Evolutionary conservation across 1,140 invertebrate species (phyloP).

Genomic region (Trachymyrmex cornetzi): DNA sequence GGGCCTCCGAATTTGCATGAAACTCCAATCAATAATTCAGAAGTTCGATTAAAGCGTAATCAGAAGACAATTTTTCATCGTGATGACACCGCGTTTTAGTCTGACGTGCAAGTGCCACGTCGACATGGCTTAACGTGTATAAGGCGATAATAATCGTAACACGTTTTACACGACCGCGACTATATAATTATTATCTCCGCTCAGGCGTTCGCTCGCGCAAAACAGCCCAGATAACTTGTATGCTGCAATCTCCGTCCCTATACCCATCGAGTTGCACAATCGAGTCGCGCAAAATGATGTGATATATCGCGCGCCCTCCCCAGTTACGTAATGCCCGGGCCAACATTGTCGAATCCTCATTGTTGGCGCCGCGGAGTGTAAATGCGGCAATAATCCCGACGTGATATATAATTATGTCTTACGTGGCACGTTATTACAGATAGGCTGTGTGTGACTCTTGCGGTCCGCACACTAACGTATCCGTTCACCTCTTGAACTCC

Average conservation of each 20-base stretch:
- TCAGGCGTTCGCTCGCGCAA: background rate
- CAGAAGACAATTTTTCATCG: conserved; percentile 62
- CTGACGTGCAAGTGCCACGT: background rate
- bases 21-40: conserved; percentile 64
- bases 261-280: background rate
- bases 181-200: conserved; percentile 31
- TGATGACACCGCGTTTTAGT: conserved; percentile 45
- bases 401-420: conserved; percentile 76
- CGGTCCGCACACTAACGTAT: conserved; percentile 25
- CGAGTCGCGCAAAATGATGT: conserved; percentile 29
- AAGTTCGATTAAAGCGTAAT: conserved; percentile 64
- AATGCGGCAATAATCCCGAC: conserved; percentile 72
- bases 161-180: conserved; percentile 30
- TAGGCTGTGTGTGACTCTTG: conserved; percentile 69
- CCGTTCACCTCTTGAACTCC: conserved; percentile 28
- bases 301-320: conserved; percentile 37
- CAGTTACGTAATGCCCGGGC: conserved; percentile 42
- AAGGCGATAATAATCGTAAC: conserved; percentile 50
- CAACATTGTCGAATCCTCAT: conserved; percentile 71
- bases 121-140: conserved; percentile 23
- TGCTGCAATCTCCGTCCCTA: background rate
- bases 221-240: conserved; percentile 24
- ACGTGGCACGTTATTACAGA: conserved; percentile 74
- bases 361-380: conserved; percentile 60
- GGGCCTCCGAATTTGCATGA: conserved; percentile 60